Evolutionary conservation across 2,797 vertebrate genomes (phyloP).

Genomic region (Eulemur albifrons): DNA sequence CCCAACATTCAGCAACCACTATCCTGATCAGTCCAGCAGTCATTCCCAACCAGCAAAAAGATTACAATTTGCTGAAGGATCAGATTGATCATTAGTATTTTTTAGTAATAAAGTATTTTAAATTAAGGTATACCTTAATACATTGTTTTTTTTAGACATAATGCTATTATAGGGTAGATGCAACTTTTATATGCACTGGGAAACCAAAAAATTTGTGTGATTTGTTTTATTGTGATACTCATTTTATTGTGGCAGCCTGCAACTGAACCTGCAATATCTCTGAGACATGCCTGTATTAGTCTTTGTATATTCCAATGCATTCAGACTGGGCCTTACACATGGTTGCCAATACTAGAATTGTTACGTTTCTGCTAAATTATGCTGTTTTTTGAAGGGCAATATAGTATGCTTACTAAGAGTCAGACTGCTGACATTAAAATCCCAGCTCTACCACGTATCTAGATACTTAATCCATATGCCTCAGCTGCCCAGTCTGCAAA

Average conservation of each 20-base stretch:
- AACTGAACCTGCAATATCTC: background rate
- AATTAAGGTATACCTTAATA: background rate
- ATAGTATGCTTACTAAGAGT: background rate
- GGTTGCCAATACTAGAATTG: background rate
- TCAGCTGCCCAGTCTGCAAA: slow-evolving; percentile 32
- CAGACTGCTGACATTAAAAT: background rate
- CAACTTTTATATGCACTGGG: background rate
- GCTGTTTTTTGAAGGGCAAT: background rate
- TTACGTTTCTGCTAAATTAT: slow-evolving; percentile 22
- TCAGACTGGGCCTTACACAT: background rate
- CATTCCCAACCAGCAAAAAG: background rate
- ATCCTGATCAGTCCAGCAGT: background rate
- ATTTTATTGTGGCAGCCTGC: background rate
- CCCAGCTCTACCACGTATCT: background rate
- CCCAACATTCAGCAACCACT: background rate
- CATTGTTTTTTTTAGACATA: background rate
- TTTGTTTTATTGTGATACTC: background rate
- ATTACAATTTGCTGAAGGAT: background rate
- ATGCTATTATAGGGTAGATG: background rate
- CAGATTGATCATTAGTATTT: background rate
- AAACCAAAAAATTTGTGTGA: background rate
- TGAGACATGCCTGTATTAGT: background rate
- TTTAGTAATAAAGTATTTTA: background rate
- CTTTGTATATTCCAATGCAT: background rate
- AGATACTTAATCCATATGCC: background rate